Conservation (phyloP, 2,797 vertebrate species). For the Zalophus californianus region DNA sequence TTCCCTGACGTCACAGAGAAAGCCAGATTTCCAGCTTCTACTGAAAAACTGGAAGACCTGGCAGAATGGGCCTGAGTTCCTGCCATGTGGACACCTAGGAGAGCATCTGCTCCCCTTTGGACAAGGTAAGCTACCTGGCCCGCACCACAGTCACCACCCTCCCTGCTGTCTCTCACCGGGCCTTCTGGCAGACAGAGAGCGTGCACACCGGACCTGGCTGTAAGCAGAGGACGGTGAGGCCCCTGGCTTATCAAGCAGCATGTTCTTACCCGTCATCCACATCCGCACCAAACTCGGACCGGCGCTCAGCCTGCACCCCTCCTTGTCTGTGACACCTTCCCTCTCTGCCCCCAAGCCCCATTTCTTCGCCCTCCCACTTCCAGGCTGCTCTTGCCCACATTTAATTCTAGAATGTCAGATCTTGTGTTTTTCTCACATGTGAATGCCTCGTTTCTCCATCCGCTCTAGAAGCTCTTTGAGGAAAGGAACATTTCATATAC, state of each 20-base stretch:
- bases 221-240: rapidly evolving
- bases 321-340: not conserved
- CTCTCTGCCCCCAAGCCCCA: not conserved
- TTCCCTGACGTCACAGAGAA: not conserved
- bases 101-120: not conserved
- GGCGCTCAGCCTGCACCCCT: not conserved
- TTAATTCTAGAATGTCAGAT: not conserved
- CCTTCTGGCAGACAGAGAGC: no score
- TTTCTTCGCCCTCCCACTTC: not conserved
- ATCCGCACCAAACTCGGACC: not conserved
- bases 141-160: no score
- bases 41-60: constrained; percentile 4
- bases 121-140: not conserved
- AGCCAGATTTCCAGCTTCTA: not conserved
- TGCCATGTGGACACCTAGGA: not conserved
- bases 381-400: not conserved
- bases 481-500: not conserved
- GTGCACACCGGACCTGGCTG: rapidly evolving
- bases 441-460: not conserved
- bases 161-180: not conserved
- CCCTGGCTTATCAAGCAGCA: not conserved
- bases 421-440: not conserved
- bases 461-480: not conserved
- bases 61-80: not conserved
- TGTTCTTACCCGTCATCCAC: not conserved